phyloP scores from a whole-genome alignment of 2,888 invertebrate genomes.

The Mesoligia furuncula region DNA sequence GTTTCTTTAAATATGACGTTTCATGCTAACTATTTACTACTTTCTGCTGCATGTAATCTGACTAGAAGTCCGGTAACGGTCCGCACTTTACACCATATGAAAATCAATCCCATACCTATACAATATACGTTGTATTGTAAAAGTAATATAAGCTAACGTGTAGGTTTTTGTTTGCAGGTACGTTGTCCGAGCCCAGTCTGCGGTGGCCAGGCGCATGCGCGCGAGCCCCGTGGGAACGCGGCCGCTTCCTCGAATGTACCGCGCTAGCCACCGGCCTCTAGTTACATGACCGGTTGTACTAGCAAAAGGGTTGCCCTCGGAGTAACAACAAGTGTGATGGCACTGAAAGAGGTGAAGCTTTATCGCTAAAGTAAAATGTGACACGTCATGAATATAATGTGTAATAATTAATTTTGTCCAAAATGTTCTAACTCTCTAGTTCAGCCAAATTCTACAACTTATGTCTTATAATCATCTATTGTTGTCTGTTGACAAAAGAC shows the following conservation, averaged over 20 bases:
- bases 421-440: not conserved
- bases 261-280: conserved; percentile 59
- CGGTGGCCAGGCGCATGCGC: conserved; percentile 65
- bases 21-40: not conserved
- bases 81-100: conserved; percentile 12
- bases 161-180: conserved; percentile 68
- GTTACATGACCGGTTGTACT: conserved; percentile 64
- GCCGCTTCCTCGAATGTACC: conserved; percentile 71
- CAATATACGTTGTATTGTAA: conserved; percentile 28
- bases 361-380: not conserved
- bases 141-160: conserved; percentile 55
- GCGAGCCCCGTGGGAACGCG: conserved; percentile 72
- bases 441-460: not conserved
- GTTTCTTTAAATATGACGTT: not conserved
- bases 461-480: too few species aligned
- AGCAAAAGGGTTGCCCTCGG: conserved; percentile 47
- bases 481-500: not conserved
- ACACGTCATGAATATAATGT: too few species aligned
- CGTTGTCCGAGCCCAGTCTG: conserved; percentile 58
- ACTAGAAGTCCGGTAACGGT: not conserved
- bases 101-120: conserved; percentile 40
- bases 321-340: conserved; percentile 53
- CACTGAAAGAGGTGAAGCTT: conserved; percentile 12
- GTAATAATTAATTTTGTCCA: not conserved
- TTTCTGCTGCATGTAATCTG: not conserved